Evolutionary conservation across 2,797 vertebrate genomes (phyloP).

Genomic region (Gallinago stenura): DNA sequence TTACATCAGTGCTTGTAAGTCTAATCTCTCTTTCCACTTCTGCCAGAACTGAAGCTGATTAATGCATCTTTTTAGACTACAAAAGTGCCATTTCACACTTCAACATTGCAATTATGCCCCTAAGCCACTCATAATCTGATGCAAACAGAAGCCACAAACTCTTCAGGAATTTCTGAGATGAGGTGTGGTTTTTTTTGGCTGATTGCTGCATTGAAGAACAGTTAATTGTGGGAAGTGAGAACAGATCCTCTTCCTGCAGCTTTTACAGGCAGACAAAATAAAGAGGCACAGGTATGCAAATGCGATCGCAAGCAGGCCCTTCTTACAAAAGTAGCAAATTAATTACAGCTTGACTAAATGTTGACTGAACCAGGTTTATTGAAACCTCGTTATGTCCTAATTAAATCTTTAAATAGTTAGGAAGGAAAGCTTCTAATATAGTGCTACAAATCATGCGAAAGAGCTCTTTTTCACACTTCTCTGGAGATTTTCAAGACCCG

Average conservation of each 20-base stretch:
- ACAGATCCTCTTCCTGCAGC: neutral
- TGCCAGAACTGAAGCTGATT: neutral
- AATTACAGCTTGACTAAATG: neutral
- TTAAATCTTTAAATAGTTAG: neutral
- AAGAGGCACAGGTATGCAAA: neutral
- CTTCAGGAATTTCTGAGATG: constrained; percentile 74
- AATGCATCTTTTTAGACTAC: neutral
- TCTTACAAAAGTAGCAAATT: constrained; percentile 23
- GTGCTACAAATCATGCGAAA: neutral
- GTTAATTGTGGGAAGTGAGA: constrained; percentile 82
- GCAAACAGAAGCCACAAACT: constrained; percentile 68
- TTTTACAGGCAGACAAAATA: neutral
- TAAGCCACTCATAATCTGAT: constrained; percentile 63
- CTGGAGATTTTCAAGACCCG: too few species aligned
- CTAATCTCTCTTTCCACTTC: neutral
- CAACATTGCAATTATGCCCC: neutral
- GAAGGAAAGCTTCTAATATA: neutral
- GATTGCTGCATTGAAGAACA: constrained; percentile 49
- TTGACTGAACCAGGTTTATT: neutral
- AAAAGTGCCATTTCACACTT: neutral
- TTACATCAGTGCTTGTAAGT: neutral
- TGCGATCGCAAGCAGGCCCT: neutral
- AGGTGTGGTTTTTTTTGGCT: constrained; percentile 81
- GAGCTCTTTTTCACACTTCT: neutral
- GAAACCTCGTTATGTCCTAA: neutral